phyloP scores from a whole-genome alignment of 1,140 invertebrate species.

The Scaptodrosophila lebanonensis region DNA sequence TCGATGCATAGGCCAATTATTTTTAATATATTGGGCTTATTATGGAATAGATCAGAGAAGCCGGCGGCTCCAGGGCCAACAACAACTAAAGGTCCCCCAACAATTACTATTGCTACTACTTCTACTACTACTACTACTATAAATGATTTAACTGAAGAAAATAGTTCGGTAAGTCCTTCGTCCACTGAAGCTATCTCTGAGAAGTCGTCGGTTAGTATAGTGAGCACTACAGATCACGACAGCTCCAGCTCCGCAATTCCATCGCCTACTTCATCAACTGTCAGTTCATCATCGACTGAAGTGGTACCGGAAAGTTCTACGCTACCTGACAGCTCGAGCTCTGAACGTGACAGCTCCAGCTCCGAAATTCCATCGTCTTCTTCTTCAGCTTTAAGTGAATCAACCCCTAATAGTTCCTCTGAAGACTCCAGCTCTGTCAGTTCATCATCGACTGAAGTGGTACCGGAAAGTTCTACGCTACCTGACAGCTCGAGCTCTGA shows the following conservation, averaged over 20 bases:
- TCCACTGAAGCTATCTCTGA: neutral
- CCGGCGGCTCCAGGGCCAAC: neutral
- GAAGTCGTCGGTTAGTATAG: neutral
- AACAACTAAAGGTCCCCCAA: neutral
- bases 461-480: too few relatives aligned
- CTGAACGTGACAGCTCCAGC: too few relatives aligned
- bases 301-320: too few relatives aligned
- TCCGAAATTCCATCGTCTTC: neutral
- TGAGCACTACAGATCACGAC: neutral
- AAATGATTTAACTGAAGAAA: neutral
- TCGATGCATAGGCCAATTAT: slow-evolving; percentile 38
- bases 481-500: too few relatives aligned
- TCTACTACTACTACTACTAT: neutral
- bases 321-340: too few relatives aligned
- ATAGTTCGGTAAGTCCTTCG: neutral
- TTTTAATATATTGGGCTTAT: slow-evolving; percentile 44
- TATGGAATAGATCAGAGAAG: slow-evolving; percentile 24
- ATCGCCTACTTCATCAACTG: too few relatives aligned
- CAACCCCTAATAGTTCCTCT: neutral
- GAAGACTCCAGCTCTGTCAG: too few relatives aligned
- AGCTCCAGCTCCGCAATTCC: slow-evolving; percentile 1
- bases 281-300: neutral
- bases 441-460: too few relatives aligned
- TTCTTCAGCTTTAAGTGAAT: neutral
- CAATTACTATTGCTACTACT: neutral